Evolutionary conservation across 1,140 invertebrate genomes (phyloP).

Genomic region (Penaeus vannamei): DNA sequence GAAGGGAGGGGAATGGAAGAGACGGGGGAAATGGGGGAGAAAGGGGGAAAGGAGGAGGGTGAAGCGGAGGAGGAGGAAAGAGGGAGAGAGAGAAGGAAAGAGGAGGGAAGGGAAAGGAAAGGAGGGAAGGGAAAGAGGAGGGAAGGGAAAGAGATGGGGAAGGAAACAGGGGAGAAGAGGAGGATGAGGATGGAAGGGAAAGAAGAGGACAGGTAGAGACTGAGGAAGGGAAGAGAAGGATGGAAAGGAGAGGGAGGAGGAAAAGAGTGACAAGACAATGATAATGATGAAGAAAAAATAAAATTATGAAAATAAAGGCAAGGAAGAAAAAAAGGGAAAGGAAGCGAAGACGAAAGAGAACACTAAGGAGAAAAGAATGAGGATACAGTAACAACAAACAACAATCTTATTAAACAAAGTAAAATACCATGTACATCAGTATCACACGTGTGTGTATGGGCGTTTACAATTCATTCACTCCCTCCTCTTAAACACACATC

Average conservation of each 20-base stretch:
- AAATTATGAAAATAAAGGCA: neutral
- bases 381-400: neutral
- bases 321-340: neutral
- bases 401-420: neutral
- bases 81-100: neutral
- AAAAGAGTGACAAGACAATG: neutral
- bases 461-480: no score
- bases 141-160: neutral
- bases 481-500: no score
- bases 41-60: neutral
- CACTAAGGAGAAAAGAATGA: neutral
- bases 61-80: slow-evolving; percentile 4
- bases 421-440: no score
- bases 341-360: neutral
- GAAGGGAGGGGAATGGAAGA: no score
- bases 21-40: neutral
- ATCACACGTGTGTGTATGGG: no score
- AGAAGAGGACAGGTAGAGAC: neutral
- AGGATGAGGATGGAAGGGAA: neutral
- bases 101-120: neutral
- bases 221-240: neutral
- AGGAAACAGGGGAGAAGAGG: neutral
- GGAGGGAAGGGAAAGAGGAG: neutral
- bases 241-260: neutral
- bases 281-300: neutral